Percentiles rank a stretch among this genome's conserved stretches.
Conservation (phyloP, 35 echinoderm and acorn worm species). For the Amphiura filiformis region DNA sequence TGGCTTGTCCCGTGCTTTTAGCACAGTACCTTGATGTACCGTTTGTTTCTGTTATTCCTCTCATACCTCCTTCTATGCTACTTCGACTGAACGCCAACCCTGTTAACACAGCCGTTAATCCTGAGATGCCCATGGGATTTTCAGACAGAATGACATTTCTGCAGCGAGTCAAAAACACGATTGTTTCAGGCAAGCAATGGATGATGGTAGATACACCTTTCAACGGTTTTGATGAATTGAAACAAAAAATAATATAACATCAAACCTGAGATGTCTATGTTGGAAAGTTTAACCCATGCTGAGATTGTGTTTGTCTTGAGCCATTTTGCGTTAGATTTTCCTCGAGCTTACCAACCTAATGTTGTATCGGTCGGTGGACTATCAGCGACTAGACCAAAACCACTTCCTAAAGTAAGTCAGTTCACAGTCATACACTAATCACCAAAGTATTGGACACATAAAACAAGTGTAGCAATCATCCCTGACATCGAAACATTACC, state of each 20-base stretch:
- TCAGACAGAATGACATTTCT: background rate
- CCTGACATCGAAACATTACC: too few species aligned
- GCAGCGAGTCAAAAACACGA: background rate
- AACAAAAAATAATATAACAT: background rate
- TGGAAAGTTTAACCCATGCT: background rate
- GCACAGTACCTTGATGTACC: too few species aligned
- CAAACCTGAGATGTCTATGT: background rate
- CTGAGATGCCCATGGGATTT: background rate
- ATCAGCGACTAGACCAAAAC: background rate
- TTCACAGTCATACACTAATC: too few species aligned
- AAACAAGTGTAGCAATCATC: too few species aligned
- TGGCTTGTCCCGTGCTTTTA: background rate
- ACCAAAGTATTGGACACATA: too few species aligned
- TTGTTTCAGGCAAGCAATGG: background rate
- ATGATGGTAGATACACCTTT: background rate
- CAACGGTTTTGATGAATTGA: background rate
- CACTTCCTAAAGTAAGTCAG: background rate
- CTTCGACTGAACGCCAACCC: too few species aligned
- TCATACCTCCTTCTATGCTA: background rate
- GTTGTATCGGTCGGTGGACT: background rate
- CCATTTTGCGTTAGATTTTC: background rate
- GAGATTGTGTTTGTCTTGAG: background rate
- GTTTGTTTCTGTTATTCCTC: too few species aligned
- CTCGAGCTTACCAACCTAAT: background rate
- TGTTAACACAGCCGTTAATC: background rate